These are phyloP conservation scores for Anisognathus igniventris DNA, from an alignment of 2,797 vertebrate species.

Conservation along the genomic window DNA sequence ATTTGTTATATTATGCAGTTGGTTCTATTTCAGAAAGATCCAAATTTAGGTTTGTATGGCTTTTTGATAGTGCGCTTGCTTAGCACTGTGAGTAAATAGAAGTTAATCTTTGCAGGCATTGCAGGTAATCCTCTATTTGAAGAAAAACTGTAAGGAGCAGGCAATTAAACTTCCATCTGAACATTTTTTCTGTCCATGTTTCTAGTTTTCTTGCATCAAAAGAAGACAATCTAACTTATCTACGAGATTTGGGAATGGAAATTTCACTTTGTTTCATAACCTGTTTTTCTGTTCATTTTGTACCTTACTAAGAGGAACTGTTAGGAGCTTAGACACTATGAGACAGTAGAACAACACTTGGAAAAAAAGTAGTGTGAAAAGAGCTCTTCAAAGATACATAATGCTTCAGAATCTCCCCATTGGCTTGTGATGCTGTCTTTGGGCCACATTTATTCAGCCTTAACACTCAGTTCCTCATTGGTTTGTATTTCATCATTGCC, in stretches of 20 bases:
- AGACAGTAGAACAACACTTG: background rate
- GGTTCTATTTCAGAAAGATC: slow-evolving; percentile 54
- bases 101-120: slow-evolving; percentile 7
- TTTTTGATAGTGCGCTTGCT: slow-evolving; percentile 14
- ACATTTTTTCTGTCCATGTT: background rate
- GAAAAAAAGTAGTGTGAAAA: background rate
- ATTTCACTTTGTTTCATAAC: background rate
- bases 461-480: background rate
- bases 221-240: background rate
- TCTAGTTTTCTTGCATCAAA: background rate
- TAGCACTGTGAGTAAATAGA: background rate
- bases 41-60: slow-evolving; percentile 54
- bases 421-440: background rate
- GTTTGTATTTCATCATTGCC: background rate
- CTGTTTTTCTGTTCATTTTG: background rate
- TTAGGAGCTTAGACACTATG: background rate
- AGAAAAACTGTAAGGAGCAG: background rate
- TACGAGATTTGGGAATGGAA: background rate
- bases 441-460: background rate
- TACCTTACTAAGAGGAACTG: background rate
- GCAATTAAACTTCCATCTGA: background rate
- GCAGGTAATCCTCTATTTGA: background rate
- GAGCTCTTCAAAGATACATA: background rate
- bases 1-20: slow-evolving; percentile 20
- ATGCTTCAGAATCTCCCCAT: background rate